A percentile compares a stretch with the other conserved stretches of the same genome.
Evolutionary conservation across 2,888 invertebrate species (phyloP).

Genomic region (Eupithecia insigniata): DNA sequence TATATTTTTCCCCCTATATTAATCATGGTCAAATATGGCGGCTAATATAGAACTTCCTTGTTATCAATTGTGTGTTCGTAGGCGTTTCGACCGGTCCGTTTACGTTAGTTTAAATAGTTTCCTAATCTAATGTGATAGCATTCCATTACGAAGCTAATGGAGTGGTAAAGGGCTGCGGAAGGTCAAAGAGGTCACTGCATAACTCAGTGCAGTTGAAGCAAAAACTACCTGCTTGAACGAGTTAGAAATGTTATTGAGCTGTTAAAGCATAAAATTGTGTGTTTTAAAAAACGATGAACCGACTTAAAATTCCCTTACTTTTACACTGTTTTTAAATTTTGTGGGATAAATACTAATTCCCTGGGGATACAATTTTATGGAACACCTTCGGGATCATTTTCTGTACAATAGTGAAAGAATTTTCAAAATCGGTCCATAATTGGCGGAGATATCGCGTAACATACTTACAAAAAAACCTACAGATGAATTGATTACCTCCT

Average conservation of each 20-base stretch:
- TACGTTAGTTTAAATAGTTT: constrained; percentile 30
- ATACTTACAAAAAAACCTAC: too few relatives aligned
- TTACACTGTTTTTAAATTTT: too few relatives aligned
- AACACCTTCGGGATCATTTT: too few relatives aligned
- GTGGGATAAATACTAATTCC: too few relatives aligned
- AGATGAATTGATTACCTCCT: too few relatives aligned
- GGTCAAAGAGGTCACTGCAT: constrained; percentile 4
- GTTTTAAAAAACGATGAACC: too few relatives aligned
- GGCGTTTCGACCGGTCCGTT: neutral
- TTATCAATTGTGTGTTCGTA: neutral
- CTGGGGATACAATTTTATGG: too few relatives aligned
- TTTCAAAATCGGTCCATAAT: too few relatives aligned
- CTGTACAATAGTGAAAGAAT: too few relatives aligned
- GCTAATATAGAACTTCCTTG: neutral
- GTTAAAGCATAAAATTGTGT: neutral
- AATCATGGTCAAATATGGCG: neutral
- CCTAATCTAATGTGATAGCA: constrained; percentile 30
- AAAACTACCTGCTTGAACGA: neutral
- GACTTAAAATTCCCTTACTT: too few relatives aligned
- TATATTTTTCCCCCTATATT: neutral
- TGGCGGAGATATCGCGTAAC: too few relatives aligned
- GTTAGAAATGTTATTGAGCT: neutral
- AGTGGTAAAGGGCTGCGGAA: neutral
- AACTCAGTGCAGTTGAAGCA: neutral
- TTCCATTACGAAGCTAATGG: constrained; percentile 7